Evolutionary conservation across 2,888 invertebrate genomes (phyloP), one percentile per base, ranked within the genome.

Genomic region (Linnaemya tessellans): DNA sequence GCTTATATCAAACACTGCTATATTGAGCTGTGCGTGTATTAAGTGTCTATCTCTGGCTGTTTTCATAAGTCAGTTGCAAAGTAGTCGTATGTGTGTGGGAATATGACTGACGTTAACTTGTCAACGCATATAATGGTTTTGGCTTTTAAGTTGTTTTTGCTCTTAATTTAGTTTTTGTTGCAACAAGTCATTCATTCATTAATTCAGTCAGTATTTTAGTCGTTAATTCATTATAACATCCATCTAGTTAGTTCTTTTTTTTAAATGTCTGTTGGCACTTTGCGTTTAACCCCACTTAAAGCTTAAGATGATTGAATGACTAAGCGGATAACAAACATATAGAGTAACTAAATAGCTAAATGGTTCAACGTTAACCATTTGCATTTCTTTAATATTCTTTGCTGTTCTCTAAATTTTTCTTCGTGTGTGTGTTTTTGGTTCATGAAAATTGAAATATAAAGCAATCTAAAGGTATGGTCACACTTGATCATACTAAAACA

Each of bases 121-220:
- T 77, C 82, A 77, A 71, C 77, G 64, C 49, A 65, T 82, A 64
- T 58, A 77, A 82, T 71, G 70, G 49, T 65, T 77, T 77, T 49
- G 18, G 20, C 62, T 67, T 75, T 67, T 58, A 46, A 73, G 20
- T 64, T 81, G 51, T 65, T 74, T 60, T 60, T 80, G 67, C 51
- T 74, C 49, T 51, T 56, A 74, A 67, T 74, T 67, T 41, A 73
- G 64, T 65, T 38, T 71, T 73, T 38, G 49, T 38, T 49, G n/a
- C 67, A 68, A 38, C 56, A 73, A 58, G 25, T 73, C 58, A 58
- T 67, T 74, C 65, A 58, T 25, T 58, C 38, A 73, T 58, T 65
- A 25, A 58, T 38, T 38, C 10, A 41, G 51, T 30, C 51, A 18
- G 41, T 43, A 35, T 60, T 60, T 60, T 15, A 62, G 54, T 71